phyloP scores from a whole-genome alignment of 2,797 vertebrate genomes.

The Rhynchotus rufescens region DNA sequence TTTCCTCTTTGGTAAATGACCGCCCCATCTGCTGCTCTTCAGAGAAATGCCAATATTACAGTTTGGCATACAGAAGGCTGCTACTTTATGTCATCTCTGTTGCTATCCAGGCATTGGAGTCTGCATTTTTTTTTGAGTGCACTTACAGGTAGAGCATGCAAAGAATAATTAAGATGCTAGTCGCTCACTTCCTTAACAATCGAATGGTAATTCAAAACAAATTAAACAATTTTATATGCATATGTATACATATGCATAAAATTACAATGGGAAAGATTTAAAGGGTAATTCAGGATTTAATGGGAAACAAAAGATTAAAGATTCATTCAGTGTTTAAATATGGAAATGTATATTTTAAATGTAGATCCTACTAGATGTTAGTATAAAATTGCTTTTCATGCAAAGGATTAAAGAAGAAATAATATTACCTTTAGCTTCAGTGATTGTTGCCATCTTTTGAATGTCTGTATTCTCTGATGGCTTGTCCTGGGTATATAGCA shows the following conservation, averaged over 20 bases:
- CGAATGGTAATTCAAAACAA: background rate
- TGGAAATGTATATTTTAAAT: background rate
- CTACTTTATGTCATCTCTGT: background rate
- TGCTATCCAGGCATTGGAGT: background rate
- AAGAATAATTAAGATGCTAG: background rate
- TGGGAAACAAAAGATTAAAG: background rate
- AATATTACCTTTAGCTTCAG: background rate
- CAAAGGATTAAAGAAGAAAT: background rate
- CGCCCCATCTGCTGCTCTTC: background rate
- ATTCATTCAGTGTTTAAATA: background rate
- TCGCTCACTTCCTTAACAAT: background rate
- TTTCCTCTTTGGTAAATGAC: background rate
- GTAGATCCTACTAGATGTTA: background rate
- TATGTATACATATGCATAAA: background rate
- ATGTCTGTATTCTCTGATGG: slow-evolving; percentile 18
- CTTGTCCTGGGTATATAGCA: slow-evolving; percentile 10
- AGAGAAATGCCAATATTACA: background rate
- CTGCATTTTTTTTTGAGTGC: background rate
- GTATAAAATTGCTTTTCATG: slow-evolving; percentile 30
- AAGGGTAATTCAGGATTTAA: background rate
- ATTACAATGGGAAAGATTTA: background rate
- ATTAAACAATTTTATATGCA: background rate
- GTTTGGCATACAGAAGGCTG: background rate
- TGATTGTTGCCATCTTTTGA: background rate
- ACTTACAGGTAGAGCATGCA: background rate